Conservation (phyloP, 2,888 invertebrate species). For the Leptarthrus brevirostris region DNA sequence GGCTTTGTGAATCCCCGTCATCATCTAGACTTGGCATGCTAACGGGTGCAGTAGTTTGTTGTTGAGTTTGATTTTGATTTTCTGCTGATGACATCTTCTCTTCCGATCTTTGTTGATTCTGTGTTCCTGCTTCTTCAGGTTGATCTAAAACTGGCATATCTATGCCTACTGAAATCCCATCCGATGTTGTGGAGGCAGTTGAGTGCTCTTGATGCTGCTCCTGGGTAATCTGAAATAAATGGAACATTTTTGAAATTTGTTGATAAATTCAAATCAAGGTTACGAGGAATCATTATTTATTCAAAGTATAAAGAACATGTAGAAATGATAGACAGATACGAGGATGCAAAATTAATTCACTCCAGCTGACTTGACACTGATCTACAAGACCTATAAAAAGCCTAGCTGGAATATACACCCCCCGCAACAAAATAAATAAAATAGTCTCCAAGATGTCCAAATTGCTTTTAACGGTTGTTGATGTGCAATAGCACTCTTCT, state of each 20-base stretch:
- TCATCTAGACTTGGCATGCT: constrained; percentile 68
- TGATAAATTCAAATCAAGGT: not conserved
- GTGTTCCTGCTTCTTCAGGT: constrained; percentile 59
- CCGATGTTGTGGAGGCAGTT: constrained; percentile 58
- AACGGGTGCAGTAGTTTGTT: constrained; percentile 60
- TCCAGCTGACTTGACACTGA: too few species aligned
- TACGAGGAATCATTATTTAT: not conserved
- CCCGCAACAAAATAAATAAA: too few species aligned
- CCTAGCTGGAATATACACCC: too few species aligned
- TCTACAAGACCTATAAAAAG: too few species aligned
- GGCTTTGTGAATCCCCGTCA: constrained; percentile 63
- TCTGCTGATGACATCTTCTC: constrained; percentile 32
- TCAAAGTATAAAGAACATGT: not conserved
- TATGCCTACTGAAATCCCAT: constrained; percentile 62
- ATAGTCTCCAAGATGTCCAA: too few species aligned
- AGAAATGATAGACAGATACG: too few species aligned
- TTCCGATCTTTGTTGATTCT: constrained; percentile 47
- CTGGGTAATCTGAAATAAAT: constrained; percentile 4
- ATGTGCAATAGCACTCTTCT: too few species aligned
- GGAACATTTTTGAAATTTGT: not conserved
- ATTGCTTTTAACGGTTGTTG: too few species aligned
- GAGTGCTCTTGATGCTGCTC: constrained; percentile 40
- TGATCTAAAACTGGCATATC: constrained; percentile 67
- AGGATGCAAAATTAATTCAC: too few species aligned
- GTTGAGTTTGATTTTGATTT: constrained; percentile 51